Base-by-base conservation (phyloP, 2,797 vertebrate species). In the Pantherophis alleghaniensis region DNA sequence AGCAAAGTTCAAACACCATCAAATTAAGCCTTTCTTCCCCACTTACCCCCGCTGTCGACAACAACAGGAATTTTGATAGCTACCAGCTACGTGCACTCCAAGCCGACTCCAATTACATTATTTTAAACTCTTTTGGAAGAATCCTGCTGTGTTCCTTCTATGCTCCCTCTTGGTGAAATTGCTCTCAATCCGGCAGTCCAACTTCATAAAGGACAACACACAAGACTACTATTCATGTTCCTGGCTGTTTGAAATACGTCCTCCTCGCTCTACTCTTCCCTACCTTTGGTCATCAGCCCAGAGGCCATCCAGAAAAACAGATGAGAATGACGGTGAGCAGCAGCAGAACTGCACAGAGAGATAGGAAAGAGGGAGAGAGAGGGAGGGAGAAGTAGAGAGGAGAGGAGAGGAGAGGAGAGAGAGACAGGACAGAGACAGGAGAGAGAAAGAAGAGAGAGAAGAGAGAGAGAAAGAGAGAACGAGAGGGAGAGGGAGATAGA, bases 131-230 rank as follows among this genome's bases (percentile, higher is more conserved):
- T 42, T 32, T 28, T 55, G 14, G 42, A n/a, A n/a, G 16, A 90
- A 86, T 0, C 10, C 7, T 56, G 86, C 74, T 9, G 63, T 7
- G 63, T 10, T 61, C 24, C 4, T 53, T 47, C 22, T 90, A 0
- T 92, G 61, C 28, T 24, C 79, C 4, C 37, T 10, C 74, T 42
- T 47, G 74, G 22, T 83, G 74, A 87, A 93, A 86, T 66, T 87
- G 95, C 89, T 37, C 74, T 83, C 74, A 42, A 13, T 24, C 22
- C 79, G 5, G 42, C 74, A 5, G 74, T 5, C 37, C 42, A 28
- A 18, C 22, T 26, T 60, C 91, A 0, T 24, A 86, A 47, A 88
- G 18, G 93, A 47, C 5, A 87, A 24, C 3, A 89, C 74, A 2
- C 3, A 56, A 10, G 10, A 16, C 51, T 11, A 51, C 47, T 11